These are phyloP conservation scores for Hemicrepidius hirtus DNA, from an alignment of 2,888 invertebrate genomes.

Conservation along the genomic window DNA sequence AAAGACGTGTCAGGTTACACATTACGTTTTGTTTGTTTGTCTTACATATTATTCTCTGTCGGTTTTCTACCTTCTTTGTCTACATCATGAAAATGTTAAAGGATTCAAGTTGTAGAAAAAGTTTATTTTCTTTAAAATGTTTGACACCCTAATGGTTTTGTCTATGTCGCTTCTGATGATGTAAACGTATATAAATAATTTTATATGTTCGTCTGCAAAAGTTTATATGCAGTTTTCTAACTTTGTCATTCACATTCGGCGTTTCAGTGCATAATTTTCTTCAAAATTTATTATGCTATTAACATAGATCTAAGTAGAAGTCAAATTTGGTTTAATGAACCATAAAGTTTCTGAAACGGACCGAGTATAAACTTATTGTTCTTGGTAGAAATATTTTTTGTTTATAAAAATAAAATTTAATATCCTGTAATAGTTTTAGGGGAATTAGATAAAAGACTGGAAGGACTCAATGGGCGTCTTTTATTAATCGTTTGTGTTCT, in stretches of 20 bases:
- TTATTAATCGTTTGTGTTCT: conserved; percentile 27
- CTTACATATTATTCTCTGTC: conserved; percentile 51
- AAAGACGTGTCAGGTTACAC: conserved; percentile 69
- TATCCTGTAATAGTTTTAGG: not conserved
- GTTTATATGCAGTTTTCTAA: conserved; percentile 20
- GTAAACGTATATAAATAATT: conserved; percentile 46
- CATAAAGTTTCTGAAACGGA: conserved; percentile 14
- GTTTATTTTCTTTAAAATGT: conserved; percentile 65
- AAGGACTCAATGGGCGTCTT: conserved; percentile 18
- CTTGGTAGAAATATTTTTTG: not conserved
- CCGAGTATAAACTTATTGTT: not conserved
- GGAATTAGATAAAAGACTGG: conserved; percentile 21
- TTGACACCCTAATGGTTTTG: conserved; percentile 60
- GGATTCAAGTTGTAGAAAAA: conserved; percentile 58
- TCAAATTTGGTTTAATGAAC: conserved; percentile 34
- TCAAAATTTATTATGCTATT: conserved; percentile 25
- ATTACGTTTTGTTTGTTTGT: conserved; percentile 66
- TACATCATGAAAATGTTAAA: conserved; percentile 57
- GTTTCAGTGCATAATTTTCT: conserved; percentile 15
- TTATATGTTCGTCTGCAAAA: conserved; percentile 14
- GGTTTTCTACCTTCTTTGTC: conserved; percentile 59
- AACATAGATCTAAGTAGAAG: conserved; percentile 31
- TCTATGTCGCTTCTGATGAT: conserved; percentile 50
- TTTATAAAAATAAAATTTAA: not conserved
- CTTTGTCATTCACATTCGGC: conserved; percentile 17